Conservation (phyloP, 2,113 vertebrate genomes). For the Ammodytes dubius region DNA sequence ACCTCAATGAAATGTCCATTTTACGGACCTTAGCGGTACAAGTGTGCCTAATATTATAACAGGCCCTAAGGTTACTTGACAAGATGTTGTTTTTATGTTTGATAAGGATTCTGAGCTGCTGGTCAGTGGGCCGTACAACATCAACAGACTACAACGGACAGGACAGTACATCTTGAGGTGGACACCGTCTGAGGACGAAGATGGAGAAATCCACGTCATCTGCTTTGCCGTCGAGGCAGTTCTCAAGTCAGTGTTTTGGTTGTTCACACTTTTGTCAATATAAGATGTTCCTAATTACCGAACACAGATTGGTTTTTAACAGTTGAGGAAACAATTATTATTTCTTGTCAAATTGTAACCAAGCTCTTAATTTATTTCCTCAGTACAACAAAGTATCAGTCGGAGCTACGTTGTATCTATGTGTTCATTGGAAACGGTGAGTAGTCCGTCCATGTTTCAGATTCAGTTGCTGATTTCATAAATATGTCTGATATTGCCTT, state of each 20-base stretch:
- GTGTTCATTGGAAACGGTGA: slow-evolving; percentile 28
- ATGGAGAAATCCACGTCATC: slow-evolving; percentile 27
- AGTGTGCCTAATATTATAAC: neutral
- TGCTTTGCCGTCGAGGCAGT: slow-evolving; percentile 51
- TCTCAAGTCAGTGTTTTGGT: slow-evolving; percentile 12
- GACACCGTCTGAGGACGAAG: slow-evolving; percentile 23
- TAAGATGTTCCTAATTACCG: too few relatives aligned
- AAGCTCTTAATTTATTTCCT: neutral
- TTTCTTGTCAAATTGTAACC: neutral
- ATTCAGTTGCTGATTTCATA: neutral
- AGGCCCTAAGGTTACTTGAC: neutral
- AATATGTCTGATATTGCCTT: neutral
- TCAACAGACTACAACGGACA: accelerated
- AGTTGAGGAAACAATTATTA: neutral
- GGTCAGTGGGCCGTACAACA: slow-evolving; percentile 15
- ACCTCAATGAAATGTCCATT: too few relatives aligned
- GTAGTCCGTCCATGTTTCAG: neutral
- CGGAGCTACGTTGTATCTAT: slow-evolving; percentile 46
- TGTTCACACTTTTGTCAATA: too few relatives aligned
- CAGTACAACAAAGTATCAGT: slow-evolving; percentile 22
- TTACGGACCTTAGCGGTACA: neutral
- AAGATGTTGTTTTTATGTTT: neutral
- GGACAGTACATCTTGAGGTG: slow-evolving; percentile 38
- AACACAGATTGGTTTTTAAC: too few relatives aligned
- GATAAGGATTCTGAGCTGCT: slow-evolving; percentile 43